Conservation (phyloP, 92 coral and sea anemone species). For the Pocillopora meandrina region DNA sequence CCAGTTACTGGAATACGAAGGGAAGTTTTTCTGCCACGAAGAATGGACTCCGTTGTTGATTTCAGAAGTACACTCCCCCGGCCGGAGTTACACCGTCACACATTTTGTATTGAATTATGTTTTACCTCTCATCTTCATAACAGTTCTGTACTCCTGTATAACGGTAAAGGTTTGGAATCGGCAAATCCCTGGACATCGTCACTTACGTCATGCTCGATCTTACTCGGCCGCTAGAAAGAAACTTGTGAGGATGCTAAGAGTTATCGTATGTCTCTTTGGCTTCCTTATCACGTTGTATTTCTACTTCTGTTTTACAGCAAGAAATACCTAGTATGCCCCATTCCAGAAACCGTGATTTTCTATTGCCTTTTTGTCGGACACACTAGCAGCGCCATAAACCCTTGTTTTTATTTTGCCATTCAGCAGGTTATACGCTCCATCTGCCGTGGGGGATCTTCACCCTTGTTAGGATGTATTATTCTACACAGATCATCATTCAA, state of each 20-base stretch:
- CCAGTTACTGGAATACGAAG: slow-evolving; percentile 27
- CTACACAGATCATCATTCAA: background rate
- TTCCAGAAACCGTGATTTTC: slow-evolving; percentile 21
- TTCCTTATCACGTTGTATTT: slow-evolving; percentile 38
- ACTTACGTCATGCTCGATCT: background rate
- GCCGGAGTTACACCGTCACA: slow-evolving; percentile 52
- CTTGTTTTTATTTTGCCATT: slow-evolving; percentile 31
- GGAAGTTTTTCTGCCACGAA: slow-evolving; percentile 51
- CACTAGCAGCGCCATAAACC: slow-evolving; percentile 38
- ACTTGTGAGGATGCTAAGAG: slow-evolving; percentile 38
- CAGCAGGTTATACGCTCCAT: background rate
- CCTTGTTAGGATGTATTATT: background rate
- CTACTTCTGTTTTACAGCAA: slow-evolving; percentile 14
- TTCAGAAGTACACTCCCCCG: slow-evolving; percentile 10
- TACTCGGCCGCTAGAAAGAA: slow-evolving; percentile 21
- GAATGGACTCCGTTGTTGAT: slow-evolving; percentile 66
- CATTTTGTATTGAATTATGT: slow-evolving; percentile 22
- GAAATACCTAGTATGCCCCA: background rate
- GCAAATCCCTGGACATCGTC: slow-evolving; percentile 23
- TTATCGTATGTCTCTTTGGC: slow-evolving; percentile 47
- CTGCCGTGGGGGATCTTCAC: background rate
- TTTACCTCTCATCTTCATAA: slow-evolving; percentile 21
- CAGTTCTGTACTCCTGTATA: slow-evolving; percentile 24
- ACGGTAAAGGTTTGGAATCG: slow-evolving; percentile 24
- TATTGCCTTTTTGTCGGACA: slow-evolving; percentile 39